A percentile compares a stretch with the other conserved stretches of the same genome.
phyloP scores from a whole-genome alignment of 1,140 invertebrate genomes.

The Cyclina sinensis region DNA sequence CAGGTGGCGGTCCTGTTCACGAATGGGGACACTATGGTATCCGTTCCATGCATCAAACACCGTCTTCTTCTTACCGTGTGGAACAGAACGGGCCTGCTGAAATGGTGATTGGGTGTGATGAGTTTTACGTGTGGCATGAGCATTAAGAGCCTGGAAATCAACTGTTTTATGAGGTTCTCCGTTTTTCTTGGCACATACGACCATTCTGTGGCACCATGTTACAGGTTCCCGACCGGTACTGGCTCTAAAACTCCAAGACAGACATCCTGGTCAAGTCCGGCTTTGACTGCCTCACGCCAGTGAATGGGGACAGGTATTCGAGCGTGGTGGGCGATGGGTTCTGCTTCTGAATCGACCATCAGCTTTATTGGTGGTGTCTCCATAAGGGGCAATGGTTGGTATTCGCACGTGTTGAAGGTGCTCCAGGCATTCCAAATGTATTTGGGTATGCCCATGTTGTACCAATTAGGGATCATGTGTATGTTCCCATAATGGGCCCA shows the following conservation, averaged over 20 bases:
- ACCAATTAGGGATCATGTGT: too few species aligned
- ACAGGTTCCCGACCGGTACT: conserved; percentile 71
- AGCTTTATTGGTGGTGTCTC: conserved; percentile 58
- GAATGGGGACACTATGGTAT: conserved; percentile 66
- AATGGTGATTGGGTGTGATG: conserved; percentile 72
- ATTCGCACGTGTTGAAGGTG: conserved; percentile 69
- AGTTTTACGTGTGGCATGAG: conserved; percentile 63
- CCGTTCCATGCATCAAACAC: conserved; percentile 72
- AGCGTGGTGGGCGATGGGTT: conserved; percentile 51
- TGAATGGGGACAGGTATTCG: conserved; percentile 68
- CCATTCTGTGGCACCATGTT: conserved; percentile 76
- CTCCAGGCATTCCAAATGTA: conserved; percentile 66
- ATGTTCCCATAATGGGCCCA: too few species aligned
- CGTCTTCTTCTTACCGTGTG: conserved; percentile 65
- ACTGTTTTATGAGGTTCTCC: conserved; percentile 69
- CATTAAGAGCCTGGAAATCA: conserved; percentile 71
- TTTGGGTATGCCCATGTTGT: too few species aligned
- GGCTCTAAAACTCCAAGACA: conserved; percentile 72
- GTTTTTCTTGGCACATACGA: conserved; percentile 70
- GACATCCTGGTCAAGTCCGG: conserved; percentile 69
- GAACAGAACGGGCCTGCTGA: conserved; percentile 64
- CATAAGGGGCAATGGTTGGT: conserved; percentile 72
- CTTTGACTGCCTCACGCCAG: conserved; percentile 71
- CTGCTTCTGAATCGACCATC: conserved; percentile 55
- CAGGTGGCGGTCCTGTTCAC: conserved; percentile 64